A percentile compares a stretch with the other conserved stretches of the same genome.
Evolutionary conservation across 35 echinoderm and acorn worm species (phyloP).

Genomic region (Anneissia japonica): DNA sequence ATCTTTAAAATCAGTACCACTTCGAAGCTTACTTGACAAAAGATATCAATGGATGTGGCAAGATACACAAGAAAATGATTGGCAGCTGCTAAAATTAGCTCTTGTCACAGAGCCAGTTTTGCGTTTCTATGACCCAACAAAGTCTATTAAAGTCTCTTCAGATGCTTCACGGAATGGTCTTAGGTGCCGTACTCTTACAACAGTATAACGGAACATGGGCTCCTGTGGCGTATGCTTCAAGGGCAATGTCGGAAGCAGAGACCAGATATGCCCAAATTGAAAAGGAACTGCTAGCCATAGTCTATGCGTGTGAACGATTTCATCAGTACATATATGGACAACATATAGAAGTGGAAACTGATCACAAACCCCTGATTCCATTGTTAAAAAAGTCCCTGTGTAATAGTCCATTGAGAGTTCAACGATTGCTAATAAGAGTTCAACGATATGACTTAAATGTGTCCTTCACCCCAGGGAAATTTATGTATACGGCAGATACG

Average conservation of each 20-base stretch:
- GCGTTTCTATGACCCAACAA: too few relatives aligned
- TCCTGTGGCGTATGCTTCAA: slow-evolving; percentile 41
- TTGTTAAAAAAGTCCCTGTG: slow-evolving; percentile 45
- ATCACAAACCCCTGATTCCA: slow-evolving; percentile 49
- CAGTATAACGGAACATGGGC: slow-evolving; percentile 6
- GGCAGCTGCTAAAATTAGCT: too few relatives aligned
- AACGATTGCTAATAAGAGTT: not conserved
- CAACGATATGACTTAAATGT: slow-evolving; percentile 21
- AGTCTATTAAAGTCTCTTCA: too few relatives aligned
- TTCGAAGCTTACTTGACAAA: slow-evolving; percentile 33
- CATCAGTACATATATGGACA: slow-evolving; percentile 32
- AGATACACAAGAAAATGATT: slow-evolving; percentile 20
- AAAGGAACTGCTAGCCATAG: slow-evolving; percentile 29
- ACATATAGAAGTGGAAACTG: slow-evolving; percentile 3
- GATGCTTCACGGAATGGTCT: too few relatives aligned
- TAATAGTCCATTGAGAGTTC: slow-evolving; percentile 34
- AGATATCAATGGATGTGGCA: slow-evolving; percentile 55
- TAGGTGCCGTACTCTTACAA: too few relatives aligned
- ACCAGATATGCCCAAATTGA: slow-evolving; percentile 47
- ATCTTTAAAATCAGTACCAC: not conserved
- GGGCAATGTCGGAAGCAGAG: slow-evolving; percentile 27
- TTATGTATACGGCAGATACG: slow-evolving; percentile 3
- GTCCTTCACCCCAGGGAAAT: slow-evolving; percentile 17
- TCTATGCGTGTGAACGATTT: slow-evolving; percentile 44
- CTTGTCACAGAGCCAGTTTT: too few relatives aligned